Conservation (phyloP, 2,113 vertebrate genomes). For the Neopipo cinnamomea region DNA sequence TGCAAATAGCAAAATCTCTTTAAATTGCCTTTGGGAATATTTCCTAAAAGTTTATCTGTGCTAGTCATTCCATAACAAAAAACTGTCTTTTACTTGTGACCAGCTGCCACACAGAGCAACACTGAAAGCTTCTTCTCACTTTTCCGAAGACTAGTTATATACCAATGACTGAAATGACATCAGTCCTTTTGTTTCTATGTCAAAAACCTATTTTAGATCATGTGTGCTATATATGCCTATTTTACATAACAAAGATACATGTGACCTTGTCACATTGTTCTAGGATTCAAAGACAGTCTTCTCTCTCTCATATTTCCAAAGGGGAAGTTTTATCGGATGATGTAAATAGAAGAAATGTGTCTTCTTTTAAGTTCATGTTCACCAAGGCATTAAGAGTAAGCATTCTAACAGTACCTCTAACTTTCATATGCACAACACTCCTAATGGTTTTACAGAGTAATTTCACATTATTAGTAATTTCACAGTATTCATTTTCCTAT, state of each 20-base stretch:
- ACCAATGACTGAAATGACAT: neutral
- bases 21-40: constrained; percentile 10
- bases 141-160: neutral
- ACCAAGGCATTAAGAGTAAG: neutral
- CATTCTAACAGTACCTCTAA: neutral
- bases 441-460: neutral
- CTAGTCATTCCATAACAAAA: neutral
- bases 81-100: neutral
- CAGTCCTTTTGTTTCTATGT: neutral
- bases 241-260: neutral
- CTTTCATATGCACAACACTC: neutral
- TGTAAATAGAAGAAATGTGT: neutral
- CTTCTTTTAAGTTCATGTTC: neutral
- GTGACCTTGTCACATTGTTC: neutral
- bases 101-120: neutral
- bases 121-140: neutral
- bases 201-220: neutral
- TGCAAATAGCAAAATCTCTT: neutral
- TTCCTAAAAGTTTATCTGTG: neutral
- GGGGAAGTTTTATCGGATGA: neutral
- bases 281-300: neutral
- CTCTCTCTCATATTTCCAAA: neutral
- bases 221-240: neutral
- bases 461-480: neutral
- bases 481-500: neutral